phyloP scores from a whole-genome alignment of 2,113 vertebrate genomes.

The Tyto alba region DNA sequence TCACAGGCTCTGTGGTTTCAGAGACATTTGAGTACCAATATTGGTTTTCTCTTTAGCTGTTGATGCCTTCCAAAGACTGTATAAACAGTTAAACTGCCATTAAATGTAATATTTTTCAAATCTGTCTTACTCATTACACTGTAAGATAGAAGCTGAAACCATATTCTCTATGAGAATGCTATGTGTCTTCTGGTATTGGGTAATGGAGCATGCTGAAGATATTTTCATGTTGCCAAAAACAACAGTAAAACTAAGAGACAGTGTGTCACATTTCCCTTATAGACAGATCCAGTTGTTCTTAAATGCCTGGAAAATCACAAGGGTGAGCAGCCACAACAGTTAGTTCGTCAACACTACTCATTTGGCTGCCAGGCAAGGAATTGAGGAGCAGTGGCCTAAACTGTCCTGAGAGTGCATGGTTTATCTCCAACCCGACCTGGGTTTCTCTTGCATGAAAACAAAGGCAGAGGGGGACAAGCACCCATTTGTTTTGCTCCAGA shows the following conservation, averaged over 20 bases:
- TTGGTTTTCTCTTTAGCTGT: not conserved
- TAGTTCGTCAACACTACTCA: not conserved
- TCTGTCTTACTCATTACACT: not conserved
- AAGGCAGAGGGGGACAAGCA: not conserved
- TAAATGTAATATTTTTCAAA: slow-evolving; percentile 8
- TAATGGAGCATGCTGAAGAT: not conserved
- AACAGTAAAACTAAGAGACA: slow-evolving; percentile 10
- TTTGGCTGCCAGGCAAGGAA: not conserved
- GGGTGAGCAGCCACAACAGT: not conserved
- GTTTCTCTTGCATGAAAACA: not conserved
- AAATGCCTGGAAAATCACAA: slow-evolving; percentile 17
- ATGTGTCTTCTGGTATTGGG: not conserved
- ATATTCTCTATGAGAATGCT: not conserved
- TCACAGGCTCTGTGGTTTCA: not conserved
- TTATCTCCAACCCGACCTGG: not conserved
- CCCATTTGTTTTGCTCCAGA: not conserved
- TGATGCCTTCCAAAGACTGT: not conserved
- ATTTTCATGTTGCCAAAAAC: not conserved
- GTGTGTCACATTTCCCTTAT: not conserved
- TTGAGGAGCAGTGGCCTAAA: not conserved
- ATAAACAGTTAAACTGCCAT: not conserved
- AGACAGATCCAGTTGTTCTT: not conserved
- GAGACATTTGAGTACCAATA: not conserved
- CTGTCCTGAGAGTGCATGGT: rapidly evolving
- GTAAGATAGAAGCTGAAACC: not conserved